These are phyloP conservation scores for Acanthopagrus latus DNA, from an alignment of 2,797 vertebrate species.

Conservation along the genomic window DNA sequence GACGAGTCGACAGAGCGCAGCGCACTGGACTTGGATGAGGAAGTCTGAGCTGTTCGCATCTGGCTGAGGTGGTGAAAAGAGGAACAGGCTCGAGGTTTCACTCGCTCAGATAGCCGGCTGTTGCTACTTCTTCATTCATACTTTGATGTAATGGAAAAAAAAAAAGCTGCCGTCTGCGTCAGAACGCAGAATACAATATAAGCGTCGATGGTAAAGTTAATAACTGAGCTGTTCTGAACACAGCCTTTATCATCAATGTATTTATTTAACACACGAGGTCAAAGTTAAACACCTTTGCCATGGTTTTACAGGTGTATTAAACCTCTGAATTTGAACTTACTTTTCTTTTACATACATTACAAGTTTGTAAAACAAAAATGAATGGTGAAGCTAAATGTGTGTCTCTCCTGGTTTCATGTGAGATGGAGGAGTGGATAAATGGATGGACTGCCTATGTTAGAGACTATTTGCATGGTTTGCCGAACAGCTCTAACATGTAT, in stretches of 20 bases:
- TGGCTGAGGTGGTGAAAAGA: constrained; percentile 46
- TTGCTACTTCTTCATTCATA: not conserved
- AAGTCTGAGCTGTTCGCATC: constrained; percentile 60
- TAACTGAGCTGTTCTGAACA: not conserved
- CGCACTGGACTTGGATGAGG: constrained; percentile 56
- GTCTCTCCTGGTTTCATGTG: not conserved
- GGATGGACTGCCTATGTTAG: constrained; percentile 22
- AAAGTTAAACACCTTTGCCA: not conserved
- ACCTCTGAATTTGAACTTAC: not conserved
- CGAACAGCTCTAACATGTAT: constrained; percentile 36
- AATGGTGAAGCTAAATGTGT: not conserved
- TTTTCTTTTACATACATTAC: not conserved
- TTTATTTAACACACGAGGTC: not conserved
- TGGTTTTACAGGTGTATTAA: not conserved
- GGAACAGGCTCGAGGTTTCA: constrained; percentile 60
- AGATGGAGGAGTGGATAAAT: not conserved
- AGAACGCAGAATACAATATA: not conserved
- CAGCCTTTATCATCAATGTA: no score
- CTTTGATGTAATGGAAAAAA: not conserved
- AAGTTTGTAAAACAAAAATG: not conserved
- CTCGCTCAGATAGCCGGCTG: constrained; percentile 8
- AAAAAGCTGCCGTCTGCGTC: not conserved
- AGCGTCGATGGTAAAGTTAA: not conserved
- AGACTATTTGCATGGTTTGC: constrained; percentile 61
- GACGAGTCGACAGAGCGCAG: constrained; percentile 15